phyloP scores from a whole-genome alignment of 1,140 invertebrate species.

The honey bee (Apis mellifera) region Amel_HAv3.1 CM009940.2:3419501-3420000 shows the following conservation, averaged over 20 bases:
- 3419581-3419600: too few species aligned
- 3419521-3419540: too few species aligned
- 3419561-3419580: too few species aligned
- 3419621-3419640: too few species aligned
- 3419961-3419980: background rate
- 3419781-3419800: background rate
- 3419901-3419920: slow-evolving; percentile 23
- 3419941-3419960: slow-evolving; percentile 13
- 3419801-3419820: background rate
- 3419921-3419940: slow-evolving; percentile 12
- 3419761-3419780: background rate
- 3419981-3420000: background rate
- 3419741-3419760: background rate
- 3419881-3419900: slow-evolving; percentile 26
- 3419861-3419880: slow-evolving; percentile 15
- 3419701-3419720: background rate
- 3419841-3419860: slow-evolving; percentile 11
- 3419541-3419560: too few species aligned
- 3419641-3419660: too few species aligned
- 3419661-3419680: too few species aligned
- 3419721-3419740: background rate
- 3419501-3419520: too few species aligned
- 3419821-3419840: slow-evolving; percentile 12
- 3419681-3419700: too few species aligned
- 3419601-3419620: too few species aligned